Base-by-base conservation (phyloP, 2,888 invertebrate genomes). In the Rotaria magnacalcarata region DNA sequence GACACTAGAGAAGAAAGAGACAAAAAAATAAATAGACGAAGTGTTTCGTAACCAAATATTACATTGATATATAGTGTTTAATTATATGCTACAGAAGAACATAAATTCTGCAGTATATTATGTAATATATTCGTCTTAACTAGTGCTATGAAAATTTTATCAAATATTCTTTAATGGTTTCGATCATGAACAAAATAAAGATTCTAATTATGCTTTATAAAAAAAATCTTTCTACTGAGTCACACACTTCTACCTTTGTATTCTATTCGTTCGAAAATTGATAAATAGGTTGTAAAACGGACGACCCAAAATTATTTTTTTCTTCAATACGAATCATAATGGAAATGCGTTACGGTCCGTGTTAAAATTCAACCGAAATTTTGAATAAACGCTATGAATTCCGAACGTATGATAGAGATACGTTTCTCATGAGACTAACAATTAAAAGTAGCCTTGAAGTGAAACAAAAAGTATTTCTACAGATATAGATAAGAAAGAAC, bases 41-140 rank as follows among this genome's bases (percentile, higher is more conserved):
- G 24, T 60, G 24, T 7, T 60, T 60, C 3, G 2, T 60, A 4
- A 14, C 0, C 27, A 27, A 27, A 27, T 3, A 2, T 1, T 60
- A 27, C 3, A 14, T 60, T 34, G 34, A 11, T 14, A 60, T 5
- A 60, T 1, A 60, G 14, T 27, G 27, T n/a, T 60, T 60, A n/a
- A 27, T 60, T 27, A 27, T 11, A n/a, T 27, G n/a, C 5, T 21
- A 54, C 19, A 60, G 0, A 27, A 27, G 60, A 60, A 27, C 27
- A n/a, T 2, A n/a, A 10, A 47, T 7, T 10, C 11, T 1, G 0
- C 16, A 16, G 0, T 7, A 8, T 4, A n/a, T 11, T 11, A n/a
- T n/a, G 60, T 60, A 4, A 16, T 11, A 60, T 27, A 27, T 60
- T 60, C n/a, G 11, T 27, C 27, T 14, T 60, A 10, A 2, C 8